Evolutionary conservation across 2,888 invertebrate species (phyloP).

Genomic region (Boloria euphrosyne): DNA sequence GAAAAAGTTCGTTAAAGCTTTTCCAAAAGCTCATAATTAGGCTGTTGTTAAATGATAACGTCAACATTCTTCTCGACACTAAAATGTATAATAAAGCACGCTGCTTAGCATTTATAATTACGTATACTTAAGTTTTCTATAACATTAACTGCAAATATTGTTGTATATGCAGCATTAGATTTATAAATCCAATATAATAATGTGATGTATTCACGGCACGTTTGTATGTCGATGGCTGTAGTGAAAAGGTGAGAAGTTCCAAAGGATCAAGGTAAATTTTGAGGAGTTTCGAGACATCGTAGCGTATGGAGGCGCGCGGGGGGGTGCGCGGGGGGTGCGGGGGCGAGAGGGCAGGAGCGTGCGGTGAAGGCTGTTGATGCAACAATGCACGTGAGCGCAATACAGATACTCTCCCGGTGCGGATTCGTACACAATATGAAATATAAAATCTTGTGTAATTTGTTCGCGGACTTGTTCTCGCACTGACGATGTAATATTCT

Average conservation of each 20-base stretch:
- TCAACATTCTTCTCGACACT: conserved; percentile 4
- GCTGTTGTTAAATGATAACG: conserved; percentile 2
- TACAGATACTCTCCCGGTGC: neutral
- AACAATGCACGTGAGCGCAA: conserved; percentile 8
- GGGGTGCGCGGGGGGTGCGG: neutral
- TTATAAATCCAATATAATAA: conserved; percentile 2
- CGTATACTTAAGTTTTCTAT: neutral
- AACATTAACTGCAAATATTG: neutral
- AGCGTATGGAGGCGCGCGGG: neutral
- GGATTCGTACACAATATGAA: neutral
- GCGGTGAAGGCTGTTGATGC: conserved; percentile 2
- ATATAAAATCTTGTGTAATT: conserved; percentile 4
- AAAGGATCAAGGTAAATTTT: neutral
- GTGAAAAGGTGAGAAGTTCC: no score
- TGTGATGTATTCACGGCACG: neutral
- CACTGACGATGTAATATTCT: neutral
- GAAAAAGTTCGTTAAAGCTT: conserved; percentile 8
- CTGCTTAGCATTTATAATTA: neutral
- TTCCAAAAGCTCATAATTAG: conserved; percentile 11
- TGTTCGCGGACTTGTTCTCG: neutral
- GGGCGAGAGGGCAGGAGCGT: no score
- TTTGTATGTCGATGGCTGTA: no score
- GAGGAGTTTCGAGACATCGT: neutral
- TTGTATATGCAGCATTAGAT: neutral
- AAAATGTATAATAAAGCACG: neutral